A percentile compares a stretch with the other conserved stretches of the same genome.
Conservation (phyloP, 2,113 vertebrate genomes). For the Corythoichthys haematopterus region DNA sequence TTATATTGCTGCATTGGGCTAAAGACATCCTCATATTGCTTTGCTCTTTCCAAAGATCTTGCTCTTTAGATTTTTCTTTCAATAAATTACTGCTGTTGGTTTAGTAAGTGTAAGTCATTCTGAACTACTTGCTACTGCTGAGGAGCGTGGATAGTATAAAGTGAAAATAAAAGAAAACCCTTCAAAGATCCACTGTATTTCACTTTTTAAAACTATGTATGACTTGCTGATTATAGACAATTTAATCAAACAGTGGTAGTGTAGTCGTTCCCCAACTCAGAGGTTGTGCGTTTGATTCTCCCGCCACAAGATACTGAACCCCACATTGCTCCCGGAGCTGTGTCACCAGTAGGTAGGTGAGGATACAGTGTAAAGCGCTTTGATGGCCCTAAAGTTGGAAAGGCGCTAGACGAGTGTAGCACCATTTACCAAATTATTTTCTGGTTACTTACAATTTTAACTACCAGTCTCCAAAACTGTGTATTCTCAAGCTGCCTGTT, state of each 20-base stretch:
- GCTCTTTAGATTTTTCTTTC: slow-evolving; percentile 33
- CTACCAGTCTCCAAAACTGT: neutral
- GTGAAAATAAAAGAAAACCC: neutral
- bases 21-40: neutral
- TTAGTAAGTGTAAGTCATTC: slow-evolving; percentile 41
- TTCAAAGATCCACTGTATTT: neutral
- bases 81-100: slow-evolving; percentile 28
- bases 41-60: slow-evolving; percentile 26
- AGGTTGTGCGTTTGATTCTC: too few species aligned
- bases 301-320: too few species aligned
- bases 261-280: too few species aligned
- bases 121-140: slow-evolving; percentile 22
- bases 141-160: neutral
- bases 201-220: neutral
- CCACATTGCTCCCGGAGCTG: too few species aligned
- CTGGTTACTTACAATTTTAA: too few species aligned
- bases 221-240: neutral
- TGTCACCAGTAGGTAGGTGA: too few species aligned
- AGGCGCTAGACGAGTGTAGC: too few species aligned
- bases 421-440: too few species aligned
- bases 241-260: neutral
- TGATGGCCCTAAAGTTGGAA: too few species aligned
- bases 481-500: neutral
- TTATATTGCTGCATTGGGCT: slow-evolving; percentile 4
- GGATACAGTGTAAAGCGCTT: too few species aligned